Percentiles rank a stretch among this genome's conserved stretches.
Evolutionary conservation across 2,888 invertebrate species (phyloP).

Genomic region (Ormia ochracea): DNA sequence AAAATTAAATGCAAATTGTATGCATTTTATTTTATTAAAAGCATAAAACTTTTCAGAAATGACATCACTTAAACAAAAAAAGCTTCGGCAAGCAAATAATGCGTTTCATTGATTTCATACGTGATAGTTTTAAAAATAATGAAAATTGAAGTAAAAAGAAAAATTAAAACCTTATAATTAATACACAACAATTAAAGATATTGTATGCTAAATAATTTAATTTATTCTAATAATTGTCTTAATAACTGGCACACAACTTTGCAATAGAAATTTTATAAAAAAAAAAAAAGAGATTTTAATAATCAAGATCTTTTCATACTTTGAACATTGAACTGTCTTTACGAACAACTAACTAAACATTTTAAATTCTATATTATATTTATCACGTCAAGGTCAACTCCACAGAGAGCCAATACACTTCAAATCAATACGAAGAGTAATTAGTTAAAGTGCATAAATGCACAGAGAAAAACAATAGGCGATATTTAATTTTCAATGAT

Average conservation of each 20-base stretch:
- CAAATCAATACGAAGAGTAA: constrained; percentile 17
- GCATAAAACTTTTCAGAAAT: constrained; percentile 19
- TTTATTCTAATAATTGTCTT: background rate
- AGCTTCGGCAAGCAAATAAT: background rate
- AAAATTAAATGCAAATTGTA: background rate
- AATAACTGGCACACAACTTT: background rate
- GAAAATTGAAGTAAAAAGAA: background rate
- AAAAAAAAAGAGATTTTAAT: constrained; percentile 1
- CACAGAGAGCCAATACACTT: constrained; percentile 15
- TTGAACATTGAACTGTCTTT: constrained; percentile 16
- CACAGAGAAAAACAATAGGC: background rate
- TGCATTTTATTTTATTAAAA: constrained; percentile 1
- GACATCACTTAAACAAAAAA: constrained; percentile 51
- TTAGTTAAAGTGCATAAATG: background rate
- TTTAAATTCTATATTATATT: constrained; percentile 13
- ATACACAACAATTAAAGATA: background rate
- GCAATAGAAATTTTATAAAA: background rate
- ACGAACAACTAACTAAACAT: background rate
- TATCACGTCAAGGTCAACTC: constrained; percentile 42
- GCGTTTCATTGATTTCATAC: constrained; percentile 41
- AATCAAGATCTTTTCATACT: constrained; percentile 22
- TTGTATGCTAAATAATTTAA: background rate
- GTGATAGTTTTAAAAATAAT: constrained; percentile 16
- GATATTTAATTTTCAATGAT: background rate
- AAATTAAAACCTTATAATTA: background rate